These are phyloP conservation scores for Solea solea DNA, from an alignment of 2,113 vertebrate genomes.

Conservation along the genomic window DNA sequence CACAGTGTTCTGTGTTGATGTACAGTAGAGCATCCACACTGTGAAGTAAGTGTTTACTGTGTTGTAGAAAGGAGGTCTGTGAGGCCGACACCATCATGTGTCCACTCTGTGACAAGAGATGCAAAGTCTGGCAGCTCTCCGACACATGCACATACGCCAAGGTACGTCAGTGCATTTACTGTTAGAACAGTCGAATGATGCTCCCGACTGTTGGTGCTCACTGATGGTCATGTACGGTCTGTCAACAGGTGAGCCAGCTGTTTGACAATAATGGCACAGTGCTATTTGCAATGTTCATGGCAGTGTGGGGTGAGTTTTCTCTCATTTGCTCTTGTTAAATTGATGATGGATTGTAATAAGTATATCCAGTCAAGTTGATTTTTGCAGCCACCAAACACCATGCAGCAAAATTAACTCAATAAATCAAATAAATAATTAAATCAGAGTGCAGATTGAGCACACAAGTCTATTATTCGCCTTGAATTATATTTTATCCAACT, in stretches of 20 bases:
- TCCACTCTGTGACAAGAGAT: conserved; percentile 88
- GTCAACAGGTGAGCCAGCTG: conserved; percentile 87
- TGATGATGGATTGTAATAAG: background rate
- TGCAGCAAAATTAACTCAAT: background rate
- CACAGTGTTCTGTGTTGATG: conserved; percentile 29
- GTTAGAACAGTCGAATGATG: background rate
- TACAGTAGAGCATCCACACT: conserved; percentile 3
- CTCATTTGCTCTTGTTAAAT: background rate
- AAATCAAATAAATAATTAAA: background rate
- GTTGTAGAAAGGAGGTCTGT: conserved; percentile 91
- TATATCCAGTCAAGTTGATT: background rate
- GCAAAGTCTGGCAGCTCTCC: conserved; percentile 85
- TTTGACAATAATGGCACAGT: conserved; percentile 94
- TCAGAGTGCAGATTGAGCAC: background rate
- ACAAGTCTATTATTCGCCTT: conserved; percentile 22
- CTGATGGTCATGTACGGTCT: background rate
- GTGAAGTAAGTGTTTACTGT: conserved; percentile 34
- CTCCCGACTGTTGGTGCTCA: conserved; percentile 6
- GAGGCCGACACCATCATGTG: conserved; percentile 87
- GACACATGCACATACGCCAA: conserved; percentile 92
- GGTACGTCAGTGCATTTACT: conserved; percentile 70
- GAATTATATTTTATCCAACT: conserved; percentile 29
- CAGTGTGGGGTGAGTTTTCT: conserved; percentile 91
- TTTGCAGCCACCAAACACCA: background rate
- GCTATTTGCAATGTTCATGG: conserved; percentile 93